phyloP scores from a whole-genome alignment of 1,140 invertebrate genomes.

The Dermatophagoides farinae region DNA sequence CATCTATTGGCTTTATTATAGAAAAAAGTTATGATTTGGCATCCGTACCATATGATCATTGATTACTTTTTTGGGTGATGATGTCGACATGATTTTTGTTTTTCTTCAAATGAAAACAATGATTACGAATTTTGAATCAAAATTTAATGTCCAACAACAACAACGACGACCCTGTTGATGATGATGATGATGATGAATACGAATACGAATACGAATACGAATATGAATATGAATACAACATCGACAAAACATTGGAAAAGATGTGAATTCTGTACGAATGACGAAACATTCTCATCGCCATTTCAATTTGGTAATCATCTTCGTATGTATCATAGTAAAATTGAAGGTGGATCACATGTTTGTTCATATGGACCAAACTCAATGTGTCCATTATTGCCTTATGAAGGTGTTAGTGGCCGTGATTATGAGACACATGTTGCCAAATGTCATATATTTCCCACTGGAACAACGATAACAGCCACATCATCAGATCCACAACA shows the following conservation, averaged over 20 bases:
- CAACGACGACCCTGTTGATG: too few relatives aligned
- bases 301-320: conserved; percentile 41
- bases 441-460: conserved; percentile 42
- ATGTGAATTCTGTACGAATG: conserved; percentile 17
- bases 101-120: too few relatives aligned
- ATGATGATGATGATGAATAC: too few relatives aligned
- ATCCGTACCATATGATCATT: too few relatives aligned
- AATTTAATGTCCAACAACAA: too few relatives aligned
- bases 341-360: conserved; percentile 66
- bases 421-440: conserved; percentile 70
- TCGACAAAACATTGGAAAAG: conserved; percentile 17
- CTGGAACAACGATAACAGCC: not conserved
- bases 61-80: too few relatives aligned
- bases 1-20: too few relatives aligned
- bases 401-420: conserved; percentile 65
- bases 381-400: conserved; percentile 58
- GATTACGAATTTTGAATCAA: too few relatives aligned
- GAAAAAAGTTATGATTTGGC: too few relatives aligned
- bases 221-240: too few relatives aligned
- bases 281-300: conserved; percentile 18
- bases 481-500: not conserved
- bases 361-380: conserved; percentile 72
- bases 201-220: too few relatives aligned
- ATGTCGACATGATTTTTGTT: too few relatives aligned
- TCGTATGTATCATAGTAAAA: conserved; percentile 53